These are phyloP conservation scores for Ceuthmochares aereus DNA, from an alignment of 2,113 vertebrate species.

Conservation along the genomic window DNA sequence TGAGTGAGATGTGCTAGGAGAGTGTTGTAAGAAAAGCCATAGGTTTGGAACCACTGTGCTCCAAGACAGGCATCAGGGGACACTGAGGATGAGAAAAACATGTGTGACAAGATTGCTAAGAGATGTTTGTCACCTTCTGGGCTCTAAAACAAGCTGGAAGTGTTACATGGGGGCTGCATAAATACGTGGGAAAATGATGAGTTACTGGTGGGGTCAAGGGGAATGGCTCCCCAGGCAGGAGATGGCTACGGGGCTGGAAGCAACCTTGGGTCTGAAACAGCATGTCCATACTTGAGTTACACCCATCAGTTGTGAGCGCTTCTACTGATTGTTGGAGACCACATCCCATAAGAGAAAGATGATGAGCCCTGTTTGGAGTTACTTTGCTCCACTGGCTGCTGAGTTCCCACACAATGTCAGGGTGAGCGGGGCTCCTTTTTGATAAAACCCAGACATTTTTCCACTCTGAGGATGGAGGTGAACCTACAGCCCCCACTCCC, in stretches of 20 bases:
- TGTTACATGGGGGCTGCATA: background rate
- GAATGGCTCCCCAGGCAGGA: background rate
- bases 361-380: background rate
- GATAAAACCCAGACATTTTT: background rate
- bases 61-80: background rate
- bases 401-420: background rate
- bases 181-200: background rate
- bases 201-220: background rate
- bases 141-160: background rate
- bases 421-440: background rate
- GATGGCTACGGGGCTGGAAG: background rate
- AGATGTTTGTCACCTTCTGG: background rate
- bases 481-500: background rate
- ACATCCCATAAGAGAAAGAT: rapidly evolving
- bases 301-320: rapidly evolving
- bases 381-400: background rate
- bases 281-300: background rate
- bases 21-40: background rate
- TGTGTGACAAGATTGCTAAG: background rate
- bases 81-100: background rate
- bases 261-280: background rate
- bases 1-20: background rate
- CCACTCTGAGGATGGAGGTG: background rate
- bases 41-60: background rate
- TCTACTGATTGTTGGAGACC: background rate